These are phyloP conservation scores for Phoxinus phoxinus DNA, from an alignment of 2,113 vertebrate species.

Conservation along the genomic window DNA sequence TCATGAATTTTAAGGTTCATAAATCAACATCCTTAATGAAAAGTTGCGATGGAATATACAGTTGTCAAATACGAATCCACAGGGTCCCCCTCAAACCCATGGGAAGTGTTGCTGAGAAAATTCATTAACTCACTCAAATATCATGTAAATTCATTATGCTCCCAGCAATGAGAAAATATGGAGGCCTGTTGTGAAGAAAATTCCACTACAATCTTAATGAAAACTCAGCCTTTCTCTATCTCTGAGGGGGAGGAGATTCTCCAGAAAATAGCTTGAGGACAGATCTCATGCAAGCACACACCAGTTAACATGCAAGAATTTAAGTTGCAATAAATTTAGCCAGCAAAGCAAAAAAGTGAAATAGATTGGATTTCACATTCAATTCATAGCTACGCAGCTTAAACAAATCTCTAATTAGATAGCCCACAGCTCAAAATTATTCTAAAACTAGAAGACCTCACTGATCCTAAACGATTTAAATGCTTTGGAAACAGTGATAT, in stretches of 20 bases:
- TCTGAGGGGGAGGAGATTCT: conserved; percentile 5
- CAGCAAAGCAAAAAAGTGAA: conserved; percentile 39
- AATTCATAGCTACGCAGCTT: neutral
- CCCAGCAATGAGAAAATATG: conserved; percentile 32
- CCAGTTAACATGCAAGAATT: conserved; percentile 21
- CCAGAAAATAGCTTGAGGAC: conserved; percentile 23
- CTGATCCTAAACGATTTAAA: neutral
- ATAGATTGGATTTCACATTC: conserved; percentile 38
- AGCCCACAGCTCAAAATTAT: neutral
- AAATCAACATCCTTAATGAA: neutral
- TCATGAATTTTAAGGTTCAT: neutral
- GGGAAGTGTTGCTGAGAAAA: conserved; percentile 13
- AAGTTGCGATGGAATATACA: neutral
- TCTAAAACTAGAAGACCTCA: conserved; percentile 4
- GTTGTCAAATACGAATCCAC: conserved; percentile 9
- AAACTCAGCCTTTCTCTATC: conserved; percentile 20
- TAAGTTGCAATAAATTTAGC: conserved; percentile 43
- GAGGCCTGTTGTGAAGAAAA: conserved; percentile 37
- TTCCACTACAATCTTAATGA: conserved; percentile 39
- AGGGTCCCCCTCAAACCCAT: neutral
- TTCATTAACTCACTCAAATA: conserved; percentile 48
- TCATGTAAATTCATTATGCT: conserved; percentile 42
- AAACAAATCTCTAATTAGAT: conserved; percentile 21
- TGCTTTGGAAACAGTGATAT: conserved; percentile 1
- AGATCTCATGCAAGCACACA: conserved; percentile 1